phyloP scores from a whole-genome alignment of 1,140 invertebrate species.

The Aphelinus certus region DNA sequence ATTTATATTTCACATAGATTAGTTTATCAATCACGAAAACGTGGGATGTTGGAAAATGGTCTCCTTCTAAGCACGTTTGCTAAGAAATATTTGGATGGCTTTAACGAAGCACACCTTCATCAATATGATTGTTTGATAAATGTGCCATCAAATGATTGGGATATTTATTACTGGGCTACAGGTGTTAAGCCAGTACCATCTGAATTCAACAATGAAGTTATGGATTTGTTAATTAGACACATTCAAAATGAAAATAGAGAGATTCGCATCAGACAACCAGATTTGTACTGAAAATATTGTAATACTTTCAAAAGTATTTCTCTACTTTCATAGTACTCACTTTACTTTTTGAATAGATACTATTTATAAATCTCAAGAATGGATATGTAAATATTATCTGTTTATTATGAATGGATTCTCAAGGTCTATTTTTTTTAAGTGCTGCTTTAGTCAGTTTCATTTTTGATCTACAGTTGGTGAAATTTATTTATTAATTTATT shows the following conservation, averaged over 20 bases:
- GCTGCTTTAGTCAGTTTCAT: too few species aligned
- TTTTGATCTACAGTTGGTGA: too few species aligned
- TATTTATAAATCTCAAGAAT: not conserved
- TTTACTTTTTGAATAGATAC: not conserved
- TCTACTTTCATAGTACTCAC: not conserved
- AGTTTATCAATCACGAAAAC: constrained; percentile 94
- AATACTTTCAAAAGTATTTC: not conserved
- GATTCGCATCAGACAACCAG: constrained; percentile 75
- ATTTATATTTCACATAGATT: constrained; percentile 69
- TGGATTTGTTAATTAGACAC: constrained; percentile 86
- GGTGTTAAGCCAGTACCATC: constrained; percentile 80
- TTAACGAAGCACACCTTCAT: constrained; percentile 77
- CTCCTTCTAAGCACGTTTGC: constrained; percentile 93
- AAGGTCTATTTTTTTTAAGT: not conserved
- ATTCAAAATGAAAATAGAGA: constrained; percentile 79
- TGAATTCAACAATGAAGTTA: constrained; percentile 89
- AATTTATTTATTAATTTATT: too few species aligned
- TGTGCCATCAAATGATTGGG: constrained; percentile 95
- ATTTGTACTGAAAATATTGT: constrained; percentile 61
- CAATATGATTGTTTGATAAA: constrained; percentile 93
- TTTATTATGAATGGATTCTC: too few species aligned
- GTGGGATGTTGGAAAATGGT: constrained; percentile 98
- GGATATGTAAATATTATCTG: too few species aligned
- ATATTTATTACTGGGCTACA: constrained; percentile 94
- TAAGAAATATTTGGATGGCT: constrained; percentile 79